Evolutionary conservation across 2,888 invertebrate genomes (phyloP), one percentile per base, ranked within the genome.

Genomic region (Unio pictorum): DNA sequence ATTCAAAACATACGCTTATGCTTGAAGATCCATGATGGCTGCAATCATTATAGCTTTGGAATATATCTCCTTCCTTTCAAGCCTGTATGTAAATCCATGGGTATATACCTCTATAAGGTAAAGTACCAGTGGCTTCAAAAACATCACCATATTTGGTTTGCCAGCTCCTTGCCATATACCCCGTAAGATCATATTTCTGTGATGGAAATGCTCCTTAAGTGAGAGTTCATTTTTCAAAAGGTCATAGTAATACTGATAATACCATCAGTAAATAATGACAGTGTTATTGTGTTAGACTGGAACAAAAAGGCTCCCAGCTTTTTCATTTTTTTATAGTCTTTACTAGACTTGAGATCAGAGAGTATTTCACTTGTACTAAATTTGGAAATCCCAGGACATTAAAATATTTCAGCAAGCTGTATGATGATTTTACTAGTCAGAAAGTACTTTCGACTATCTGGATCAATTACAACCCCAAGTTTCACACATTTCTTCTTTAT

Each of bases 21-120:
- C 78, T 61, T 69, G 75, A n/a, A 78, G 57, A 55, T 73, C 75
- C 65, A 75, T 73, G 18, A 69, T 76, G 5, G 66, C 61, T 61
- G 68, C 34, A 62, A 65, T 63, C 59, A 72, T 54, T 60, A 70
- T 71, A 6, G 55, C 63, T 62, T 68, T 68, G 3, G 65, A 23
- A 8, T 59, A 20, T 18, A 69, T 34, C 34, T 34, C 34, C 61
- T 55, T 26, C 59, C 54, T 67, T 68, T 17, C 26, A 18, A 28
- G 23, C 58, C 54, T 66, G 4, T 20, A 68, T 45, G n/a, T n/a
- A 59, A 61, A 66, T 23, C 73, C 71, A 55, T 59, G 30, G 23
- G 57, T 17, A 23, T 69, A 66, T 1, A 79, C 55, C 3, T 54
- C 20, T 5, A 45, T 18, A 1, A 75, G 45, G 54, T 75, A 67